Percentiles rank a stretch among this genome's conserved stretches.
These are phyloP conservation scores for Calidris pygmaea DNA, from an alignment of 2,113 vertebrate species.

Conservation along the genomic window DNA sequence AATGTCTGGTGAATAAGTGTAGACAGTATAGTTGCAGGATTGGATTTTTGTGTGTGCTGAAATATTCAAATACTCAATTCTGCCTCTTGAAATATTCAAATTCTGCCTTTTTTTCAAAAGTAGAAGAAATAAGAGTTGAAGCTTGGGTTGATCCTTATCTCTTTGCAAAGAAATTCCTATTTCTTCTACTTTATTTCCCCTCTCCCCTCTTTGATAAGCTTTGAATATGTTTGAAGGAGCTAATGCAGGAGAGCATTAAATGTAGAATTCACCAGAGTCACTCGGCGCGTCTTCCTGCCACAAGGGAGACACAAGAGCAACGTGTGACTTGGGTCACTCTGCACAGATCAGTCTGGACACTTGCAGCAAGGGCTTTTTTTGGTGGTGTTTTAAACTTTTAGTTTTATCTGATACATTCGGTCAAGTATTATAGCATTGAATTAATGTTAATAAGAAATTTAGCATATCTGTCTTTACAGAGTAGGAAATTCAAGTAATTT, in stretches of 20 bases:
- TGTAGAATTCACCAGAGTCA: background rate
- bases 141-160: background rate
- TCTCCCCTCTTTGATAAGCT: background rate
- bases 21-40: background rate
- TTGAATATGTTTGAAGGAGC: background rate
- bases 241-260: background rate
- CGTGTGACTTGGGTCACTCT: background rate
- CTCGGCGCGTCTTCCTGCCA: background rate
- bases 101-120: conserved; percentile 19
- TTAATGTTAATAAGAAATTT: background rate
- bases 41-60: background rate
- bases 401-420: background rate
- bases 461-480: background rate
- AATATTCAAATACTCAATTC: background rate
- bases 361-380: background rate
- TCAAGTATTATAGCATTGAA: background rate
- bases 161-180: background rate
- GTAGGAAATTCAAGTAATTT: background rate
- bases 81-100: background rate
- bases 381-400: background rate
- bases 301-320: background rate
- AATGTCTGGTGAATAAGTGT: background rate
- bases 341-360: background rate
- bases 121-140: background rate
- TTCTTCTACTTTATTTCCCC: background rate